phyloP scores from a whole-genome alignment of 2,797 vertebrate species.

The Urophycis tenuis region DNA sequence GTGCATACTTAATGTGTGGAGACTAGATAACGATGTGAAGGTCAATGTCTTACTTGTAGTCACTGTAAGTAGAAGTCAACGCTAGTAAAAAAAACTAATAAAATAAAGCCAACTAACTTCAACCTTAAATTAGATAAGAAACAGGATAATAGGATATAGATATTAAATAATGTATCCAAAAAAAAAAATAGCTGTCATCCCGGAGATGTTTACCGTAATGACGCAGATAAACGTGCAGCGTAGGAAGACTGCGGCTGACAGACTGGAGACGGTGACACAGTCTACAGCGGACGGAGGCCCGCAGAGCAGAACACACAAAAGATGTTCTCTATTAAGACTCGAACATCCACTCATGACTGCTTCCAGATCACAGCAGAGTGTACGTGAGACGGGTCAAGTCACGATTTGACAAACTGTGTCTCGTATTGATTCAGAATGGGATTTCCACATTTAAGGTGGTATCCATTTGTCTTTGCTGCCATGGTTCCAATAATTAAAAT shows the following conservation, averaged over 20 bases:
- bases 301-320: background rate
- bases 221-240: too few species aligned
- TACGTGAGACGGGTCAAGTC: too few species aligned
- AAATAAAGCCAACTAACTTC: background rate
- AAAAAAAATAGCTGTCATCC: too few species aligned
- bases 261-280: background rate
- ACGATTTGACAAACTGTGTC: background rate
- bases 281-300: too few species aligned
- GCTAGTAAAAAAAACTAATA: background rate
- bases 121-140: background rate
- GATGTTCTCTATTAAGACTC: background rate
- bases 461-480: background rate
- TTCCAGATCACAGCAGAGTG: background rate
- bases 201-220: too few species aligned
- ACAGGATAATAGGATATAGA: background rate
- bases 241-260: background rate
- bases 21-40: conserved; percentile 48
- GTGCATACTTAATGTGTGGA: conserved; percentile 10
- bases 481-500: background rate
- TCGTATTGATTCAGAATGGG: background rate
- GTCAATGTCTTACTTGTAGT: conserved; percentile 47
- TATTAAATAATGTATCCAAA: background rate
- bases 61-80: conserved; percentile 13
- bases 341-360: background rate
- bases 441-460: background rate